These are phyloP conservation scores for Columbina picui DNA, from an alignment of 2,113 vertebrate genomes.

Conservation along the genomic window DNA sequence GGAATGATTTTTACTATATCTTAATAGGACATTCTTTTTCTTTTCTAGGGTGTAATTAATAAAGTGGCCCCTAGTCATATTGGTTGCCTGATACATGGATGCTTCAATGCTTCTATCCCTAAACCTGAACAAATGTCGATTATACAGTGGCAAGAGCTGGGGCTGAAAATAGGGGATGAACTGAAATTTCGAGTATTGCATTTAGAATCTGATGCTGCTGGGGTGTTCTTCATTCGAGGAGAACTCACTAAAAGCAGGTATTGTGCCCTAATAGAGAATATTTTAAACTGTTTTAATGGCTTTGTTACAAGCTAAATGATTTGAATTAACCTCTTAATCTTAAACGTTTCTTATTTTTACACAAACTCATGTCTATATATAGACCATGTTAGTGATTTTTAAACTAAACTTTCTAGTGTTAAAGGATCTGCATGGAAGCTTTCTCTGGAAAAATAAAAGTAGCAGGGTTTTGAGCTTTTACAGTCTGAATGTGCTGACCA, in stretches of 20 bases:
- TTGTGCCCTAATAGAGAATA: neutral
- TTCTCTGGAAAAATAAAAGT: neutral
- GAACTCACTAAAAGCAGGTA: conserved; percentile 82
- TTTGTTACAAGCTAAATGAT: neutral
- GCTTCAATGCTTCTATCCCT: conserved; percentile 94
- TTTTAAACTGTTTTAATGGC: neutral
- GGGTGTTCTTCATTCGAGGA: conserved; percentile 93
- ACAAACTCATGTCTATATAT: neutral
- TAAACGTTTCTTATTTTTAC: neutral
- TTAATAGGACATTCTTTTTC: neutral
- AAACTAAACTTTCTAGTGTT: neutral
- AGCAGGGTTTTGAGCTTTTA: neutral
- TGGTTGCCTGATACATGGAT: conserved; percentile 93
- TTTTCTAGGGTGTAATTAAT: conserved; percentile 88
- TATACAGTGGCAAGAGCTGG: conserved; percentile 84
- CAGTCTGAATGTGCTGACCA: neutral
- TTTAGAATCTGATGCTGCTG: conserved; percentile 88
- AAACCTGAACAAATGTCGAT: conserved; percentile 83
- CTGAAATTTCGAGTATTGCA: conserved; percentile 89
- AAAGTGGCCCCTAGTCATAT: conserved; percentile 90
- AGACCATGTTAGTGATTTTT: neutral
- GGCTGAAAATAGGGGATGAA: conserved; percentile 82
- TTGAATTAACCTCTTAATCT: neutral
- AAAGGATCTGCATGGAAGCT: neutral
- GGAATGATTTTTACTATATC: neutral